These are phyloP conservation scores for Isaurus tuberculatus DNA, from an alignment of 92 coral and sea anemone species.

Conservation along the genomic window DNA sequence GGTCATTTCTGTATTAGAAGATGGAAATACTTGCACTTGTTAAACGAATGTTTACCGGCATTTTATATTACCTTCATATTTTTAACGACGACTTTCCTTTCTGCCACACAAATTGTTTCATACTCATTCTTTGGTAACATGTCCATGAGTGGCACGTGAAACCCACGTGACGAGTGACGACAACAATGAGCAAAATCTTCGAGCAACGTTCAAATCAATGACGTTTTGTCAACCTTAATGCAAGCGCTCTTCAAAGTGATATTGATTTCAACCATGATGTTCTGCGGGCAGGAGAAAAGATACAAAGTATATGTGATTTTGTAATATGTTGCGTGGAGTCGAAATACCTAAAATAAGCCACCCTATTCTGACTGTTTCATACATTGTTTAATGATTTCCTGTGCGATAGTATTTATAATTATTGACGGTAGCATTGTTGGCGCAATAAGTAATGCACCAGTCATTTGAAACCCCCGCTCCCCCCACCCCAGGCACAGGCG, in stretches of 20 bases:
- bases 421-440: too few species aligned
- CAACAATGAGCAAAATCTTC: neutral
- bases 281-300: neutral
- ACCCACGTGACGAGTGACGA: neutral
- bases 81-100: slow-evolving; percentile 61
- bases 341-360: too few species aligned
- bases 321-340: neutral
- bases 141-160: slow-evolving; percentile 16
- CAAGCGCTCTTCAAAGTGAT: neutral
- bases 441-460: too few species aligned
- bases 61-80: slow-evolving; percentile 27
- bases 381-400: too few species aligned
- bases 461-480: too few species aligned
- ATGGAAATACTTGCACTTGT: too few species aligned
- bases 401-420: too few species aligned
- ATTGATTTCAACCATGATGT: neutral
- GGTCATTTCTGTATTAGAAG: too few species aligned
- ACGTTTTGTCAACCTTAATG: neutral
- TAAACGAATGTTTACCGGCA: too few species aligned
- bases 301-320: neutral
- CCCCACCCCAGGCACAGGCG: too few species aligned
- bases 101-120: slow-evolving; percentile 54
- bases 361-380: too few species aligned
- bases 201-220: neutral
- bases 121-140: slow-evolving; percentile 12